Evolutionary conservation across 35 echinoderm and acorn worm genomes (phyloP).

Genomic region (Lytechinus variegatus): DNA sequence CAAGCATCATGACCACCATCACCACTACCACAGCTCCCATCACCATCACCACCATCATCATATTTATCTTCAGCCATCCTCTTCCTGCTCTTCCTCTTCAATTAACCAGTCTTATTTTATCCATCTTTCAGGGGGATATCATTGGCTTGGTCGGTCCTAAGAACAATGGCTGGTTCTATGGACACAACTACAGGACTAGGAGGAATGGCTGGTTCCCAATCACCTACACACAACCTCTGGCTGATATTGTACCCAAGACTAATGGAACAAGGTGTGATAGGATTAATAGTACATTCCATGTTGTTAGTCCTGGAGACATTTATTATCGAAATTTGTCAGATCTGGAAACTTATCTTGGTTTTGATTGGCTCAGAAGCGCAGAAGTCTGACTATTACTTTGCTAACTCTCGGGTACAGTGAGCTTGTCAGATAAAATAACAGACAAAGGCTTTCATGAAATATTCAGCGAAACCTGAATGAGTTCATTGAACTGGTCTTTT

Average conservation of each 20-base stretch:
- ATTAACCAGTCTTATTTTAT: not conserved
- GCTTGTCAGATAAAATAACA: too few species aligned
- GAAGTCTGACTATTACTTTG: too few species aligned
- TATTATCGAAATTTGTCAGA: too few species aligned
- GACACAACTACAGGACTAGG: slow-evolving; percentile 78
- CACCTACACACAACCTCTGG: slow-evolving; percentile 74
- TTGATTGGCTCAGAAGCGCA: too few species aligned
- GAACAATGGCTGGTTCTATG: slow-evolving; percentile 96
- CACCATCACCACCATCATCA: not conserved
- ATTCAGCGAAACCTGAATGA: too few species aligned
- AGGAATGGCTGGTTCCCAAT: slow-evolving; percentile 94
- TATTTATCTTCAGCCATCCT: not conserved
- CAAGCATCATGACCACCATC: too few species aligned
- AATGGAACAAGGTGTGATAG: slow-evolving; percentile 66
- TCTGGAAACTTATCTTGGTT: too few species aligned
- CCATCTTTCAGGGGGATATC: slow-evolving; percentile 76
- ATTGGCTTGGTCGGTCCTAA: slow-evolving; percentile 82
- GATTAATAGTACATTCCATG: too few species aligned
- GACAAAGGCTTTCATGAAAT: too few species aligned
- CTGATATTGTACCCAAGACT: slow-evolving; percentile 49
- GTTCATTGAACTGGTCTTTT: too few species aligned
- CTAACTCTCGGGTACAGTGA: too few species aligned
- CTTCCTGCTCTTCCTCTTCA: not conserved
- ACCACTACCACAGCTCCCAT: not conserved
- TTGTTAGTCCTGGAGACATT: too few species aligned